Evolutionary conservation across 2,797 vertebrate species (phyloP).

Genomic region (Malacoraja senta): DNA sequence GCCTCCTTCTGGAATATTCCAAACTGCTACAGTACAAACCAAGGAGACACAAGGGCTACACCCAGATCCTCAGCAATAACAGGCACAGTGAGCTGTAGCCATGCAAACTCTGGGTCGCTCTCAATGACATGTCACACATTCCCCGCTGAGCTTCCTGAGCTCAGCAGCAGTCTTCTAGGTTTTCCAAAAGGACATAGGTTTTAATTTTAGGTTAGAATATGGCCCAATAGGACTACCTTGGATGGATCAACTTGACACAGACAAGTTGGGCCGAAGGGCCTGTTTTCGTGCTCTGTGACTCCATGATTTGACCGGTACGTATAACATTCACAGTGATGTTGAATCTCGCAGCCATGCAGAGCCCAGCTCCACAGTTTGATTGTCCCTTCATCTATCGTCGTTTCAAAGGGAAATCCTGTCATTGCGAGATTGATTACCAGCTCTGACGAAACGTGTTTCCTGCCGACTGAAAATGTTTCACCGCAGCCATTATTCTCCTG

Average conservation of each 20-base stretch:
- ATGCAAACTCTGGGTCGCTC: too few relatives aligned
- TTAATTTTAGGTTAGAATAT: too few relatives aligned
- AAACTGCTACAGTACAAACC: slow-evolving; percentile 76
- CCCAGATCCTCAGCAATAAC: slow-evolving; percentile 59
- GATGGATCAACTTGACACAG: too few relatives aligned
- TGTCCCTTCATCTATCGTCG: not conserved
- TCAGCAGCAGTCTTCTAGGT: not conserved
- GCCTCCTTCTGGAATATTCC: slow-evolving; percentile 74
- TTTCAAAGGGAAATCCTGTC: not conserved
- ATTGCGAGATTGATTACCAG: not conserved
- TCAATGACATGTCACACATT: not conserved
- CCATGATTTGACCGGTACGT: too few relatives aligned
- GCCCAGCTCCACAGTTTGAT: not conserved
- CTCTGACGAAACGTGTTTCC: too few relatives aligned
- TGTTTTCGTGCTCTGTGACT: too few relatives aligned
- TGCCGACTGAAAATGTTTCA: not conserved
- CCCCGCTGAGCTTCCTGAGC: too few relatives aligned
- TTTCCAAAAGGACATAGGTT: not conserved
- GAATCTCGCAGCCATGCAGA: not conserved
- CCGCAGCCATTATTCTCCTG: too few relatives aligned
- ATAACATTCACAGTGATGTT: too few relatives aligned
- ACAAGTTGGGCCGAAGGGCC: too few relatives aligned
- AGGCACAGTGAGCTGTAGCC: slow-evolving; percentile 68
- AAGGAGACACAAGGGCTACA: slow-evolving; percentile 63
- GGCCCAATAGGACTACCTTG: too few relatives aligned